Evolutionary conservation across 30 jellyfish, hydroid and myxozoan species (phyloP), one percentile per base, ranked within the genome.

Genomic region (Clytia hemisphaerica): DNA sequence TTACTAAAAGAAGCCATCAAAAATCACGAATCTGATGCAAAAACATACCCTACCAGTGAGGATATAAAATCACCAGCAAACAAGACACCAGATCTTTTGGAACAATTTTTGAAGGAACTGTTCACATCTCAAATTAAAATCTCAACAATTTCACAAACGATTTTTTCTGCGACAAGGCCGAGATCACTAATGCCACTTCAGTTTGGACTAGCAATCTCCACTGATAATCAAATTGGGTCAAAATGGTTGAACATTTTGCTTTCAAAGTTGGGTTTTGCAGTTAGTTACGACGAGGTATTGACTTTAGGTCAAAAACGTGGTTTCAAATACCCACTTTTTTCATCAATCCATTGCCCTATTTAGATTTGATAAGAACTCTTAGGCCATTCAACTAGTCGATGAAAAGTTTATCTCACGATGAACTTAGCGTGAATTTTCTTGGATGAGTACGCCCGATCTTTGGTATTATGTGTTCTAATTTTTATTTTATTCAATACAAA

Each of bases 61-160:
- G 65, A 50, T 50, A 50, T 50, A 50, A 50, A 50, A 50, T 6
- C 65, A 50, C 27, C 65, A 21, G 6, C 65, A 50, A 50, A 50
- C 22, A 10, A 7, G 22, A 50, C 22, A 50, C 65, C 65, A 50
- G 22, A 28, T 50, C 14, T 50, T 21, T 50, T 50, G 65, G 22
- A 15, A 50, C 14, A 9, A 9, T 21, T 50, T 50, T 50, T 50
- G 65, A 14, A 50, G 6, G 65, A 28, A 21, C 65, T 50, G 14
- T 50, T 21, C 28, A 9, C 28, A 50, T 50, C 65, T 50, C 22
- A 15, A 14, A 50, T 50, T 6, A 50, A 50, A 50, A 28, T 9
- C 14, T 9, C 6, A 28, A 50, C 65, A 21, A 9, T 50, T 9
- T 14, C 65, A 50, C 65, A 50, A 21, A 6, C 65, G 22, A 50